Base-by-base conservation (phyloP, 2,113 vertebrate species). In the Atrichornis clamosus region DNA sequence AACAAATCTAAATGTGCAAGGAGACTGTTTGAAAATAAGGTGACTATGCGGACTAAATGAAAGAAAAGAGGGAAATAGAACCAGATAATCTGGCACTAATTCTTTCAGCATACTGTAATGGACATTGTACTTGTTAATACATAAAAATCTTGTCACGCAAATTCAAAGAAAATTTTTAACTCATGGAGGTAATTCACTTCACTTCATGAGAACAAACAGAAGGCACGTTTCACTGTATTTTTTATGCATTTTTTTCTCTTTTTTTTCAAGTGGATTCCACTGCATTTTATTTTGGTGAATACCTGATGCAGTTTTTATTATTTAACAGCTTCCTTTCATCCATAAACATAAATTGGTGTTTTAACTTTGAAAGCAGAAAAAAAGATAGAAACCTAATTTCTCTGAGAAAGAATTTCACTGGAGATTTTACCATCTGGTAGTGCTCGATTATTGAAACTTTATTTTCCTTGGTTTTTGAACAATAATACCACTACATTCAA, bases 391-490 rank as follows among this genome's bases (percentile, higher is more conserved):
- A 68, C 21, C 41, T 86, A 81, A 94, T 96, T 97, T 97, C 37
- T 72, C 89, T 69, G 46, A 70, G 64, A 90, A 97, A 96, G 67
- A 94, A 93, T 11, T 90, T 39, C 41, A 89, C 33, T 85, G 50
- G 72, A 95, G 93, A 94, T 93, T 96, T 96, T 94, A 92, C 79
- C 89, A 96, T 96, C 87, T 97, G 84, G 72, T 90, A 79, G 21
- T 64, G 55, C 68, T 96, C 10, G 11, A 97, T 96, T 97, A 96
- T 59, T 90, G 62, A 97, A 96, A 78, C 35, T 94, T 96, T 97
- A 91, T 97, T 97, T 97, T 96, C 76, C 84, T 60, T 89, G 87
- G 28, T 32, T 97, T 96, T 72, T 70, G 42, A 95, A 96, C 97
- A 96, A 94, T 90, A 83, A 94, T 91, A 80, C 59, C 82, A 82